phyloP scores from a whole-genome alignment of 2,888 invertebrate genomes.

The Schizaphis graminum region DNA sequence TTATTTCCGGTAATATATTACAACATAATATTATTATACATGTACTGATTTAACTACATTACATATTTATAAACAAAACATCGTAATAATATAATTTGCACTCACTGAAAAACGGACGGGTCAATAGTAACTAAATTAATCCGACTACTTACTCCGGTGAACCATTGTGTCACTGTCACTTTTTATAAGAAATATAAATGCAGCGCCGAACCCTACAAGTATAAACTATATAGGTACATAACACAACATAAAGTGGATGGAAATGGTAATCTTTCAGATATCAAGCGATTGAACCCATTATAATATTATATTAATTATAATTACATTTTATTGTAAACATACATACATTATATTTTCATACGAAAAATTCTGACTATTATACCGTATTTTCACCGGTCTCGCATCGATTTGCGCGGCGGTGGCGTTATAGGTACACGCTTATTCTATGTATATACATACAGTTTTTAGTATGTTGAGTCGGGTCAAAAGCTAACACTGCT shows the following conservation, averaged over 20 bases:
- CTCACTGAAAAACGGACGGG: not conserved
- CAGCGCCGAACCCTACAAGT: not conserved
- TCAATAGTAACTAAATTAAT: not conserved
- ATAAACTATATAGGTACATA: not conserved
- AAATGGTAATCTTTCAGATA: not conserved
- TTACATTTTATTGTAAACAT: not conserved
- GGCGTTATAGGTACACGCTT: not conserved
- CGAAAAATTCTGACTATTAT: slow-evolving; percentile 29
- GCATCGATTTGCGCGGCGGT: slow-evolving; percentile 42
- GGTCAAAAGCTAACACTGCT: slow-evolving; percentile 60
- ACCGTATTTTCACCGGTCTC: slow-evolving; percentile 39
- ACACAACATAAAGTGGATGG: not conserved
- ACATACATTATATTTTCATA: slow-evolving; percentile 3
- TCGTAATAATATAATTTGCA: not conserved
- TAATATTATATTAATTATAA: not conserved
- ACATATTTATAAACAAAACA: not conserved
- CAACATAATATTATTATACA: no score
- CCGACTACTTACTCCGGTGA: not conserved
- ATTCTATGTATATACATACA: not conserved
- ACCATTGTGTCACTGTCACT: not conserved
- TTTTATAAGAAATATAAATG: not conserved
- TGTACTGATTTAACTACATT: not conserved
- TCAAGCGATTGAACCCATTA: not conserved
- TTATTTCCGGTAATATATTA: not conserved
- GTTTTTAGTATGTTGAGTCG: slow-evolving; percentile 62